A percentile compares a stretch with the other conserved stretches of the same genome.
Evolutionary conservation across 2,113 vertebrate genomes (phyloP).

Genomic region (Cryptoleucopteryx plumbea): DNA sequence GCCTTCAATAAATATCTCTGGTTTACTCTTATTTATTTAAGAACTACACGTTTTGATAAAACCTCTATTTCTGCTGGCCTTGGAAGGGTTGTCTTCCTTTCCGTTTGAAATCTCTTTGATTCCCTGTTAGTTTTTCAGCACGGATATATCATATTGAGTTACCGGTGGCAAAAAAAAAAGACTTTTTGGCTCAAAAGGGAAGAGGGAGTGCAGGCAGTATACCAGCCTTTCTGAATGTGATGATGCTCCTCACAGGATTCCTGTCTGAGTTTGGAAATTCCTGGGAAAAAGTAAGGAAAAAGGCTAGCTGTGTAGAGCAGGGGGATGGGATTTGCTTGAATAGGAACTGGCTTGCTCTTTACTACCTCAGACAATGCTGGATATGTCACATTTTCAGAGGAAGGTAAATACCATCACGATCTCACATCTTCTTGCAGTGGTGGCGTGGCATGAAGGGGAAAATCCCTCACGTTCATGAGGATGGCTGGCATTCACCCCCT

Average conservation of each 20-base stretch:
- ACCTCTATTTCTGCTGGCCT: not conserved
- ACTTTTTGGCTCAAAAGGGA: not conserved
- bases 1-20: not conserved
- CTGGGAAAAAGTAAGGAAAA: not conserved
- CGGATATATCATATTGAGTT: not conserved
- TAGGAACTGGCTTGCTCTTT: not conserved
- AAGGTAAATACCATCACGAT: not conserved
- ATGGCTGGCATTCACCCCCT: not conserved
- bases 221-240: not conserved
- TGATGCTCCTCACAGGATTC: not conserved
- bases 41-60: not conserved
- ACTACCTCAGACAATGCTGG: not conserved
- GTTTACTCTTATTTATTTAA: not conserved
- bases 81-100: not conserved
- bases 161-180: not conserved
- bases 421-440: not conserved
- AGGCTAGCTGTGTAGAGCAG: not conserved
- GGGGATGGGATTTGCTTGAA: not conserved
- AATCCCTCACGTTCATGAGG: not conserved
- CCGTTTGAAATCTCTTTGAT: not conserved
- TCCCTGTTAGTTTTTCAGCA: not conserved
- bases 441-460: not conserved
- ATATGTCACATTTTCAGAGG: not conserved
- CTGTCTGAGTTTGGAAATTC: not conserved
- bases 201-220: not conserved